These are phyloP conservation scores for Melanotaenia parkinsoni DNA, from an alignment of 2,797 vertebrate genomes.

Conservation along the genomic window DNA sequence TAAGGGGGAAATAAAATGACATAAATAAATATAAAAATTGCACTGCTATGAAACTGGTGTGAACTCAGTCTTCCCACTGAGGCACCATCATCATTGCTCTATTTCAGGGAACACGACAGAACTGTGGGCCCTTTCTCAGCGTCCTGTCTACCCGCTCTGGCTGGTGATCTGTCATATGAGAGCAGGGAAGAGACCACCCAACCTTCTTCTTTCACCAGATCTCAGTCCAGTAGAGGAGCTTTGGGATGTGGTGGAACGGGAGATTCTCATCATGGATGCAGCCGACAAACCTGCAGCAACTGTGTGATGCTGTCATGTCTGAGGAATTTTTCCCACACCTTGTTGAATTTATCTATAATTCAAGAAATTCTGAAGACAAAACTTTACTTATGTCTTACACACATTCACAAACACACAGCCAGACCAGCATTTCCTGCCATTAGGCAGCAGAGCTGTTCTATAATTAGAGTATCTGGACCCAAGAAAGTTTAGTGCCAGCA, in stretches of 20 bases:
- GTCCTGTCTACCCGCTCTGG: not conserved
- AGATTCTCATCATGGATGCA: too few relatives aligned
- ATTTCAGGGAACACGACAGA: not conserved
- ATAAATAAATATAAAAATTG: too few relatives aligned
- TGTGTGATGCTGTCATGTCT: too few relatives aligned
- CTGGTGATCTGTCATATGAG: not conserved
- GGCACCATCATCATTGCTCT: not conserved
- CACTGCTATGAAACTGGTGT: too few relatives aligned
- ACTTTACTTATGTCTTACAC: slow-evolving; percentile 58
- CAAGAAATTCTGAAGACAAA: not conserved
- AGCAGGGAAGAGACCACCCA: not conserved
- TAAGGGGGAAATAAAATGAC: too few relatives aligned
- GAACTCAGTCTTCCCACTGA: not conserved
- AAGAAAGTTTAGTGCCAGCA: slow-evolving; percentile 65
- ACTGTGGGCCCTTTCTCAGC: not conserved
- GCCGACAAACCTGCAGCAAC: too few relatives aligned
- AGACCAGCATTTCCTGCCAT: slow-evolving; percentile 73
- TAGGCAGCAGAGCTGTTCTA: slow-evolving; percentile 70
- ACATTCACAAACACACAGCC: slow-evolving; percentile 20
- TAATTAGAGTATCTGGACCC: slow-evolving; percentile 79
- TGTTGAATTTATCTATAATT: too few relatives aligned
- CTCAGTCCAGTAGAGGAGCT: too few relatives aligned
- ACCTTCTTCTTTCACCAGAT: not conserved
- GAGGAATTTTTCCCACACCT: too few relatives aligned
- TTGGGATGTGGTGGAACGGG: too few relatives aligned